Percentiles rank a stretch among this genome's conserved stretches.
Conservation (phyloP, 2,888 invertebrate genomes). For the Tetropium fuscum region DNA sequence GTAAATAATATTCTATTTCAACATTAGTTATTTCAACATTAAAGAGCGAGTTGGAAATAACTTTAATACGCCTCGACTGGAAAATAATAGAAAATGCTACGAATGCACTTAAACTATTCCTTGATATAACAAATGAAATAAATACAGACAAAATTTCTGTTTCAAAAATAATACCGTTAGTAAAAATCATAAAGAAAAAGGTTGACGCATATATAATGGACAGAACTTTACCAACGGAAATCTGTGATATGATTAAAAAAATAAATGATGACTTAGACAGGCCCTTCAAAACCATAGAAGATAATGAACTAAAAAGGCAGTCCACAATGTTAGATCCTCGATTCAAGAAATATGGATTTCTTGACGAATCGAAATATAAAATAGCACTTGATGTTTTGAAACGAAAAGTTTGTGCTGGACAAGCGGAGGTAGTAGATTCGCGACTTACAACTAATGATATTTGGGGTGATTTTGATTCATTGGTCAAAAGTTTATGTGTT, state of each 20-base stretch:
- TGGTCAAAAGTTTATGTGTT: too few relatives aligned
- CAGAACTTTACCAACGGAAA: neutral
- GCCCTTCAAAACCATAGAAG: neutral
- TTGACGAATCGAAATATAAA: neutral
- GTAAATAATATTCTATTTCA: neutral
- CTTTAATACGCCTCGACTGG: neutral
- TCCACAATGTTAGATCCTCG: neutral
- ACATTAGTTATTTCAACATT: neutral
- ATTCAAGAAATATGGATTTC: neutral
- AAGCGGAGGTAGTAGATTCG: too few relatives aligned
- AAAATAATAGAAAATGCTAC: neutral
- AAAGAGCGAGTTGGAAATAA: neutral
- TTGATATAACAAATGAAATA: neutral
- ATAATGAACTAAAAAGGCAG: neutral
- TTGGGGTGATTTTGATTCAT: too few relatives aligned
- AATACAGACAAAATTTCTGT: neutral
- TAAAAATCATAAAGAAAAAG: neutral
- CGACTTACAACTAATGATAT: too few relatives aligned
- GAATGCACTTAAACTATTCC: neutral
- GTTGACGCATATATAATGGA: neutral
- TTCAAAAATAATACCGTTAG: neutral
- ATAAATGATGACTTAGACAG: neutral
- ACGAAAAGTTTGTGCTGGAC: neutral
- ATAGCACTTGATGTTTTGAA: neutral
- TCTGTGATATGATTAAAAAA: neutral